phyloP scores from a whole-genome alignment of 2,113 vertebrate genomes.

The Cryptotis parvus region DNA sequence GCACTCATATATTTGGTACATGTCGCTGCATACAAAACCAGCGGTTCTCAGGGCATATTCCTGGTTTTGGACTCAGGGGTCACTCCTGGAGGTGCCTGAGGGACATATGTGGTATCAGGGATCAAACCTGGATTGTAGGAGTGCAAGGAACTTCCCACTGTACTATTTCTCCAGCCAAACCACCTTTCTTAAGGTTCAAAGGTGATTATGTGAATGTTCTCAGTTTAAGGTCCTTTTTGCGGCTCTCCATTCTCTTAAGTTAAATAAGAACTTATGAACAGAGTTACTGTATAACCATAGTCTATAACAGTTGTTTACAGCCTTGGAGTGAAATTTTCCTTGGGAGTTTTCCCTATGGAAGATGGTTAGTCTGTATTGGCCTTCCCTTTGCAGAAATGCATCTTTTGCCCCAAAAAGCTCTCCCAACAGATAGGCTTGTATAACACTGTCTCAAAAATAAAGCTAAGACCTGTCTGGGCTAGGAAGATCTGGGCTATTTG shows the following conservation, averaged over 20 bases:
- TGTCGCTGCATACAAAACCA: background rate
- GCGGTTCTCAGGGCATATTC: background rate
- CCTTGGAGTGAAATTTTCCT: no score
- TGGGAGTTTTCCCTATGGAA: background rate
- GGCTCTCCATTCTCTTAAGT: background rate
- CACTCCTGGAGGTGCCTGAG: no score
- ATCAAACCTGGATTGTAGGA: no score
- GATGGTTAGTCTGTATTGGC: background rate
- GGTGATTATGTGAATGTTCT: background rate
- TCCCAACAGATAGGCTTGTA: background rate
- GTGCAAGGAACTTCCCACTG: no score
- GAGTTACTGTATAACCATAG: background rate
- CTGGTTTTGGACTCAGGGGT: no score
- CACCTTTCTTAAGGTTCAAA: background rate
- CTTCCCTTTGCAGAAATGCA: background rate
- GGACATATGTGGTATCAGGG: no score
- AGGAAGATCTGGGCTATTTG: slow-evolving; percentile 18
- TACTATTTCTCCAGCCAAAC: no score
- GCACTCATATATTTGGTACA: background rate
- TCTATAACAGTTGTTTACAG: no score
- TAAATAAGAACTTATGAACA: slow-evolving; percentile 5
- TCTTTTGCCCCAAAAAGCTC: background rate
- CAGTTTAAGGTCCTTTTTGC: background rate
- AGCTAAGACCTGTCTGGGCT: background rate
- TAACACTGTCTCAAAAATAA: background rate